Conservation (phyloP, 2,797 vertebrate species). For the Sarcophilus harrisii region DNA sequence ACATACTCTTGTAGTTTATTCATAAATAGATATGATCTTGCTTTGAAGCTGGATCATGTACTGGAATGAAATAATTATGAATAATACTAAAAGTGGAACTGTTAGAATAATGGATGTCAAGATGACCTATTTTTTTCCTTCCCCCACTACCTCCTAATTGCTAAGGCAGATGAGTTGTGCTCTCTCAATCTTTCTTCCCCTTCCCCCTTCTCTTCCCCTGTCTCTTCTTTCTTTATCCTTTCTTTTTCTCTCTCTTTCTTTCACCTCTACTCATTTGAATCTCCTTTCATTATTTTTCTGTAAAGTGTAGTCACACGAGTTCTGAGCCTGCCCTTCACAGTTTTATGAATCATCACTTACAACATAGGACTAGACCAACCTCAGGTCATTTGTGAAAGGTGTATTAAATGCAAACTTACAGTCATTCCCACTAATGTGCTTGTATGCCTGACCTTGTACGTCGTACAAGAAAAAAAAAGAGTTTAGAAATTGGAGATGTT, state of each 20-base stretch:
- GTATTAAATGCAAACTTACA: background rate
- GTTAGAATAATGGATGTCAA: constrained; percentile 44
- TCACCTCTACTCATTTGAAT: background rate
- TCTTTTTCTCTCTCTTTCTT: background rate
- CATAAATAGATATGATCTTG: constrained; percentile 47
- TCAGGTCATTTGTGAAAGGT: constrained; percentile 53
- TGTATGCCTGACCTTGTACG: constrained; percentile 1
- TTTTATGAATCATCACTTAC: constrained; percentile 30
- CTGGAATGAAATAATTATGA: constrained; percentile 57
- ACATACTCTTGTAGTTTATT: constrained; percentile 47
- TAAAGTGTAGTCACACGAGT: constrained; percentile 34
- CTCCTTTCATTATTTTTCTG: constrained; percentile 47
- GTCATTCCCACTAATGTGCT: constrained; percentile 22
- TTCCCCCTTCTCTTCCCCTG: background rate
- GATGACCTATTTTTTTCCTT: constrained; percentile 30
- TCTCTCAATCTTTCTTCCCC: background rate
- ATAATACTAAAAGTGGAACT: constrained; percentile 50
- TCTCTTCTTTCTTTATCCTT: background rate
- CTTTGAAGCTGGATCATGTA: constrained; percentile 49
- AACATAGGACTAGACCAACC: constrained; percentile 39
- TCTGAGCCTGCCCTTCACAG: constrained; percentile 4
- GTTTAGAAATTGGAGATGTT: constrained; percentile 21
- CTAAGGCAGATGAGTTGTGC: background rate
- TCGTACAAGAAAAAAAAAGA: constrained; percentile 46
- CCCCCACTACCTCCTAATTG: constrained; percentile 19